A percentile compares a stretch with the other conserved stretches of the same genome.
Conservation (phyloP, 2,113 vertebrate species). For the Albula glossodonta region DNA sequence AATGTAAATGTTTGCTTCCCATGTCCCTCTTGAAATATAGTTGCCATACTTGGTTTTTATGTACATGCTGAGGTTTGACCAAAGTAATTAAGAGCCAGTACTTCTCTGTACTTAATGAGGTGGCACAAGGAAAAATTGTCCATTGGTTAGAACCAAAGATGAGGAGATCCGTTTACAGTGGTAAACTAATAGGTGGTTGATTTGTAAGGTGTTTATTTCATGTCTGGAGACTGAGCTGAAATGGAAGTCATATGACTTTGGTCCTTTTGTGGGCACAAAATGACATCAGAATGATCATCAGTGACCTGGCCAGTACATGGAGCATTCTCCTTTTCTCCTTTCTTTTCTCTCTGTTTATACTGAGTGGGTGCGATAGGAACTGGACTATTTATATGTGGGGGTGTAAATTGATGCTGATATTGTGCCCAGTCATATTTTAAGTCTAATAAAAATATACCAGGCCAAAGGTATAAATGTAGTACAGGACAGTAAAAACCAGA, state of each 20-base stretch:
- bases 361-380: background rate
- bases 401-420: background rate
- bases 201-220: background rate
- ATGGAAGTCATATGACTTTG: background rate
- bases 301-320: background rate
- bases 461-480: background rate
- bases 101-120: no score
- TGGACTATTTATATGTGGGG: background rate
- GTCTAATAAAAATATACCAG: background rate
- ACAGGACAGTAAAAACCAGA: background rate
- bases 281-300: background rate
- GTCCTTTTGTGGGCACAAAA: background rate
- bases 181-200: no score
- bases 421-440: background rate
- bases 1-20: no score
- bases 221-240: no score
- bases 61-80: no score
- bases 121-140: no score
- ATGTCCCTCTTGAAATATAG: no score
- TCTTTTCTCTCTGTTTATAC: background rate
- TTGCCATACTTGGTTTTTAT: no score
- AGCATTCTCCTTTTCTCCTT: background rate
- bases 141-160: no score
- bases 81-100: no score
- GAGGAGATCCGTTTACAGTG: no score